Base-by-base conservation (phyloP, 2,113 vertebrate genomes). In the Podarcis muralis region DNA sequence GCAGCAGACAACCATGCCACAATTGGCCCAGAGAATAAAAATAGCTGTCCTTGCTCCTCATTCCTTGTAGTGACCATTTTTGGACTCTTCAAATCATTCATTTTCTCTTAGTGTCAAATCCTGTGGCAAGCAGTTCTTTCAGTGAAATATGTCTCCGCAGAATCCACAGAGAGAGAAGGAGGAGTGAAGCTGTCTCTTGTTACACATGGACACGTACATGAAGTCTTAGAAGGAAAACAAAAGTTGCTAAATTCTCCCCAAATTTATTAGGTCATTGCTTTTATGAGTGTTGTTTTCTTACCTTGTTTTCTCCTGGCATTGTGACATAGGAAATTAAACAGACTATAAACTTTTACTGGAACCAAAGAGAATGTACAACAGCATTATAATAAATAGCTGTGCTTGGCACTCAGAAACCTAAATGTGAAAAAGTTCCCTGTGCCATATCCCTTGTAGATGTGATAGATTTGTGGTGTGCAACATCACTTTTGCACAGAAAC, bases 31-130 rank as follows among this genome's bases (percentile, higher is more conserved):
- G n/a, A 48, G 35, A 68, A 93, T 93, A 93, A 93, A 95, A 96
- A 94, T 91, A 91, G 59, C 77, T 79, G 76, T 88, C 88, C 90
- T 94, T 94, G 86, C 35, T 90, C 81, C 81, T 35, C 0, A 72
- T 90, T 88, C 85, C 84, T 93, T 20, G 76, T 81, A 92, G 88
- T 86, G 87, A 88, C 30, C 40, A 89, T 88, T 88, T 93, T 93
- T 40, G 84, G 87, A 86, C 43, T 85, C 84, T 92, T 90, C 90
- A 89, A 93, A 94, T 94, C 93, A 91, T 69, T 95, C 91, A 78
- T 65, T 88, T 92, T 87, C 81, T 86, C 90, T 93, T 94, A 88
- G 85, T 87, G 89, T 91, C 92, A 91, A 87, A 92, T 87, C 83
- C 57, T 40, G 53, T 90, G 92, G 93, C 87, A 94, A 91, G 92